phyloP scores from a whole-genome alignment of 2,888 invertebrate genomes.

The Microdon myrmicae region DNA sequence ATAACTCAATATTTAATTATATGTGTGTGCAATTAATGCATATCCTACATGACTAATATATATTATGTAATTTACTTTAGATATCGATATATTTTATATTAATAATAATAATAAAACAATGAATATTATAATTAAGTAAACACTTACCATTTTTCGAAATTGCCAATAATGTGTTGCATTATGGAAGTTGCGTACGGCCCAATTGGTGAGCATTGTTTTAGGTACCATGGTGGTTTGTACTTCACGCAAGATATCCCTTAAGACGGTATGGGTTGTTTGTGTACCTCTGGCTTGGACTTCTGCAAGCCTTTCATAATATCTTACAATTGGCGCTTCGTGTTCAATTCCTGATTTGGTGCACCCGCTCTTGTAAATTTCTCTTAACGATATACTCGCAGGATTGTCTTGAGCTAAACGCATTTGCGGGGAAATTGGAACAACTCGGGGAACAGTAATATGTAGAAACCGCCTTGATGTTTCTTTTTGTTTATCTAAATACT shows the following conservation, averaged over 20 bases:
- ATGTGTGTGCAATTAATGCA: too few relatives aligned
- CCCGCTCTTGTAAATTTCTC: conserved; percentile 90
- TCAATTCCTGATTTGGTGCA: conserved; percentile 81
- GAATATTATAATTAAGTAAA: too few relatives aligned
- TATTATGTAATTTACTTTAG: too few relatives aligned
- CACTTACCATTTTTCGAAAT: conserved; percentile 89
- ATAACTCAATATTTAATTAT: too few relatives aligned
- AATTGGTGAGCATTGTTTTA: conserved; percentile 83
- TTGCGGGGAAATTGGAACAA: conserved; percentile 94
- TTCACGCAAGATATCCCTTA: conserved; percentile 89
- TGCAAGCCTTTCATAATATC: conserved; percentile 90
- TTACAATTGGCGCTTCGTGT: conserved; percentile 88
- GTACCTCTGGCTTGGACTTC: conserved; percentile 89
- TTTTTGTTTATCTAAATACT: conserved; percentile 93
- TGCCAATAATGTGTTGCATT: conserved; percentile 98
- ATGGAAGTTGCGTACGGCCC: conserved; percentile 91
- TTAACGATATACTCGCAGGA: conserved; percentile 87
- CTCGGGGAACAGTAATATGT: conserved; percentile 92
- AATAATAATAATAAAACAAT: too few relatives aligned
- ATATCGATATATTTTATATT: too few relatives aligned
- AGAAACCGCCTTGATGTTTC: conserved; percentile 92
- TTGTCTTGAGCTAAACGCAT: conserved; percentile 96
- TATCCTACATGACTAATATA: too few relatives aligned
- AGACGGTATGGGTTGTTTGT: conserved; percentile 88
- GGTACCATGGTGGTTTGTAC: conserved; percentile 92